Conservation (phyloP, 2,113 vertebrate species). For the Aix galericulata region DNA sequence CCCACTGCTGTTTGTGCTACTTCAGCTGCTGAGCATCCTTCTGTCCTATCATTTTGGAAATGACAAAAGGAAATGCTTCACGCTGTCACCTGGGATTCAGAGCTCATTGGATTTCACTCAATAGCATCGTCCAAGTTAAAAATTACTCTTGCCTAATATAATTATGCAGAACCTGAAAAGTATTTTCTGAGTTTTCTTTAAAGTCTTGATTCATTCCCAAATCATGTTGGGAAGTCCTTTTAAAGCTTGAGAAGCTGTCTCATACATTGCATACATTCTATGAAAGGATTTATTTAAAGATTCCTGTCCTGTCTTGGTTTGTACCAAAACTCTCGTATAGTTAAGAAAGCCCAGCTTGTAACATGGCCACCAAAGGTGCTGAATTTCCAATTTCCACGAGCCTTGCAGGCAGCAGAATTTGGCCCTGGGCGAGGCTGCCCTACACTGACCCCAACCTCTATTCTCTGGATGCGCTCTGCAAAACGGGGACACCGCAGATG, state of each 20-base stretch:
- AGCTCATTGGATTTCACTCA: neutral
- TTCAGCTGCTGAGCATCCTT: neutral
- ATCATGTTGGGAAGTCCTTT: neutral
- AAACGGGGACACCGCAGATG: no score
- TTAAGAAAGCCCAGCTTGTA: neutral
- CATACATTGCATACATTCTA: neutral
- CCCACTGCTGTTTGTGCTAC: neutral
- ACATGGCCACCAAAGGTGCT: no score
- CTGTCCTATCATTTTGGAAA: neutral
- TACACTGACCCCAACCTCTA: no score
- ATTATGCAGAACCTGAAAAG: neutral
- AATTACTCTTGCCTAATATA: neutral
- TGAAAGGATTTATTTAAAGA: neutral
- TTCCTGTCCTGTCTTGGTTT: neutral
- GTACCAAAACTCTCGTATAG: neutral
- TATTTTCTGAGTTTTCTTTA: neutral
- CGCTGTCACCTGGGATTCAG: neutral
- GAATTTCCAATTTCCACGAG: no score
- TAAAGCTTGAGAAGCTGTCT: neutral
- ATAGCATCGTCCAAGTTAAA: neutral
- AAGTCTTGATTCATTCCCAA: neutral
- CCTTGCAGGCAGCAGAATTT: no score
- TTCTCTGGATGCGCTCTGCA: no score
- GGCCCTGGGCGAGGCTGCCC: no score
- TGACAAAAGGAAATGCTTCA: neutral